Conservation (phyloP, 2,797 vertebrate genomes). For the Cygnus olor region DNA sequence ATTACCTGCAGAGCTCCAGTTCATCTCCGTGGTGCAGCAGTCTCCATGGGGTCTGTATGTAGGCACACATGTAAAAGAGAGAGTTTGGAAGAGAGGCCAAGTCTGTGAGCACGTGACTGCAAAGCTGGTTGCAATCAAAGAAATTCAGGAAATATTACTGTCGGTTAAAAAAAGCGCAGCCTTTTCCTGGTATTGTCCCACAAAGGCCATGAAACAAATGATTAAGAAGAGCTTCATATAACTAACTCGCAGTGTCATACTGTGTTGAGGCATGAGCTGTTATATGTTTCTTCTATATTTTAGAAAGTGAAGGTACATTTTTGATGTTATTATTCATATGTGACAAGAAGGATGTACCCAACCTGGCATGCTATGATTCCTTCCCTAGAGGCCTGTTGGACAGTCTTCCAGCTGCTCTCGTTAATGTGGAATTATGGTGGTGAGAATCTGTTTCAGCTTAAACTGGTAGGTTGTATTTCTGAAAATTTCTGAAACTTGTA, state of each 20-base stretch:
- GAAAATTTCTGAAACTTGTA: not conserved
- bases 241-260: not conserved
- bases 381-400: not conserved
- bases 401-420: not conserved
- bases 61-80: not conserved
- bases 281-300: not conserved
- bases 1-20: rapidly evolving
- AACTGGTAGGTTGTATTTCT: not conserved
- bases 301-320: not conserved
- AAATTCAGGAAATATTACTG: constrained; percentile 4
- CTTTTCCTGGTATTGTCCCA: not conserved
- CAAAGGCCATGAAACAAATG: not conserved
- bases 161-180: not conserved
- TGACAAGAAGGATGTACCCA: not conserved
- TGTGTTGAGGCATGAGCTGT: not conserved
- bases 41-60: not conserved
- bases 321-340: not conserved
- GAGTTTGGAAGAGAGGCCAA: not conserved
- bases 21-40: not conserved
- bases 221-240: not conserved
- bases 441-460: not conserved
- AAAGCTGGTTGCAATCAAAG: not conserved
- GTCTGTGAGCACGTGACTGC: not conserved
- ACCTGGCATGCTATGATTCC: not conserved
- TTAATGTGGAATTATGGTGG: not conserved